Base-by-base conservation (phyloP, 1,140 invertebrate genomes). In the Scylla paramamosain region DNA sequence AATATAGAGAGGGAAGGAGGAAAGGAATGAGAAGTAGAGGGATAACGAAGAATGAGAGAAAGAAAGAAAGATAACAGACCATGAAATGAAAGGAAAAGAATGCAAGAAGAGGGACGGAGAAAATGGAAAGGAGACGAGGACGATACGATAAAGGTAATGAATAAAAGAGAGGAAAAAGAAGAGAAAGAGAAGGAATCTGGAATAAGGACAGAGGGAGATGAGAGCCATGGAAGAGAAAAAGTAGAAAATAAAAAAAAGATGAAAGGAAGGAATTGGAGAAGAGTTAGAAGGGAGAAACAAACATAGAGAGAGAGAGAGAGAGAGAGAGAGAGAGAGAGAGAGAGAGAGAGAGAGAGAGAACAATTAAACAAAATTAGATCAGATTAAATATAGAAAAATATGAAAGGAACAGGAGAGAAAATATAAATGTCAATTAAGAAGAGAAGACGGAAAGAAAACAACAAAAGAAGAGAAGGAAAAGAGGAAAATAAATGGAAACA, bases 251-350 rank as follows among this genome's bases (percentile, higher is more conserved):
- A 84, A 32, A 84, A 32, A 29, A 84, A 29, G 83, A 32, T 32
- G 8, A 84, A 84, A 84, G 83, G 31, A 84, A 29, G 28, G 83
- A 89, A 89, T 89, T 20, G 88, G 32, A 89, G 28, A 46, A 48
- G n/a, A 28, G 45, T 48, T 88, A 88, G 16, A 88, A 16, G 16
- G 0, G 16, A 82, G 28, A 88, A 16, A 88, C 86, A 88, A 88
- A n/a, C 10, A 86, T 28, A 20, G 20, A 86, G 83, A 28, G 83
- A 31, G 83, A 86, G 83, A 86, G 88, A 90, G 88, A 90, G 88
- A 90, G 39, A 90, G 88, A 90, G 88, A 90, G 88, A 90, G 88
- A 90, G 39, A 90, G 88, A 90, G 88, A 90, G 39, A 90, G 88
- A 90, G 88, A 90, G 88, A 90, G 39, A 90, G 88, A 29, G 88